phyloP scores from a whole-genome alignment of 2,888 invertebrate species.

The Formica aserva region DNA sequence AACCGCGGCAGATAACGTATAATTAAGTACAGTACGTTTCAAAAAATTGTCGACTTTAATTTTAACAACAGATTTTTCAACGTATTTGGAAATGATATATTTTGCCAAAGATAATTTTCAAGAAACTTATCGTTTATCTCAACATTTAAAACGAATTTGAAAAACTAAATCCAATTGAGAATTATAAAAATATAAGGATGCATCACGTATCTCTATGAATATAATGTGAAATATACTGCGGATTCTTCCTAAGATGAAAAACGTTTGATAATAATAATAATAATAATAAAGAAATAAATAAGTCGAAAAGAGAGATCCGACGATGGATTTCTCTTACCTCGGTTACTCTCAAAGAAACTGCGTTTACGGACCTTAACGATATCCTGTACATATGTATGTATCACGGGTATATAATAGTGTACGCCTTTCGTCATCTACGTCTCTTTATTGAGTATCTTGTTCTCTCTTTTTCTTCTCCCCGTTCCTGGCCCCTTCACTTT shows the following conservation, averaged over 20 bases:
- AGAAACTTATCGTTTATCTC: background rate
- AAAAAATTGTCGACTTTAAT: background rate
- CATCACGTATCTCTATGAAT: background rate
- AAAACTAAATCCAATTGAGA: background rate
- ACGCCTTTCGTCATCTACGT: background rate
- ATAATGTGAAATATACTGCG: background rate
- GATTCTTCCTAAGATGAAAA: constrained; percentile 8
- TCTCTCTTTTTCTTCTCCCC: constrained; percentile 23
- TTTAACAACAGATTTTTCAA: background rate
- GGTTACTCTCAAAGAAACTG: constrained; percentile 35
- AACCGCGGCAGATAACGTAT: background rate
- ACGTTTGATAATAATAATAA: background rate
- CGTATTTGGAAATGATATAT: background rate
- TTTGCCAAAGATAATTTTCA: background rate
- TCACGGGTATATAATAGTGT: constrained; percentile 30
- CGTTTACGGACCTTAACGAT: constrained; percentile 29
- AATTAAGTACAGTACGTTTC: background rate
- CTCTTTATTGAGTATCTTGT: constrained; percentile 38
- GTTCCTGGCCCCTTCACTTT: constrained; percentile 50
- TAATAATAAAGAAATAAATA: constrained; percentile 20
- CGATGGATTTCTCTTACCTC: constrained; percentile 32
- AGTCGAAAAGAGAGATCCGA: constrained; percentile 21
- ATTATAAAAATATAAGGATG: background rate
- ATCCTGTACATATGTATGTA: constrained; percentile 19
- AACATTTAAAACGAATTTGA: background rate